These are phyloP conservation scores for Scyliorhinus canicula DNA, from an alignment of 2,797 vertebrate genomes.

Conservation along the genomic window DNA sequence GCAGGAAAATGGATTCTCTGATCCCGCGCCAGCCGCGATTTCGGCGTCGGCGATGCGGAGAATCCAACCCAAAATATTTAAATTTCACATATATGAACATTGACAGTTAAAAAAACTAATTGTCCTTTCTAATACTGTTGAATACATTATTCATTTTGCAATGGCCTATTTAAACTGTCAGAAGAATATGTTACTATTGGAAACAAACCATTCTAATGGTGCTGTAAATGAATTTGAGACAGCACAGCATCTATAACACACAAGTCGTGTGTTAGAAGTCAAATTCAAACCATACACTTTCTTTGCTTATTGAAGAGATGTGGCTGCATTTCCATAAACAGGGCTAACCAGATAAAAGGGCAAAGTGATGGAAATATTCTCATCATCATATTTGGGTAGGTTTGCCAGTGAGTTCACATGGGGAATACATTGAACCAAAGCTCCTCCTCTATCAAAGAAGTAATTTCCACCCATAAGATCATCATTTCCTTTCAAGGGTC, in stretches of 20 bases:
- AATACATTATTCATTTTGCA: neutral
- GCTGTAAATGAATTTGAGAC: neutral
- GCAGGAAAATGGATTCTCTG: too few species aligned
- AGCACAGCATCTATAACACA: neutral
- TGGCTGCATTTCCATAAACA: neutral
- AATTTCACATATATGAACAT: neutral
- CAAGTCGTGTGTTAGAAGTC: neutral
- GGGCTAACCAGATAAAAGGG: neutral
- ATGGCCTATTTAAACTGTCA: neutral
- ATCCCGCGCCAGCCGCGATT: too few species aligned
- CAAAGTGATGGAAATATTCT: neutral
- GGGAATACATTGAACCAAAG: neutral
- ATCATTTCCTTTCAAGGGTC: neutral
- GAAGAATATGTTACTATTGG: neutral
- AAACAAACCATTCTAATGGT: neutral
- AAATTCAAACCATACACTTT: neutral
- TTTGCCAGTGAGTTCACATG: neutral
- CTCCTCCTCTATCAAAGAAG: neutral
- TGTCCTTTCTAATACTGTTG: neutral
- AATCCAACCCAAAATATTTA: neutral
- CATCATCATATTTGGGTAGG: neutral
- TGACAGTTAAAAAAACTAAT: neutral
- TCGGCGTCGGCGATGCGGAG: too few species aligned
- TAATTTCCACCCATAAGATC: neutral
- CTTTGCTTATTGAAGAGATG: neutral